A percentile compares a stretch with the other conserved stretches of the same genome.
Evolutionary conservation across 92 coral and sea anemone species (phyloP).

Genomic region (Micromussa lordhowensis): DNA sequence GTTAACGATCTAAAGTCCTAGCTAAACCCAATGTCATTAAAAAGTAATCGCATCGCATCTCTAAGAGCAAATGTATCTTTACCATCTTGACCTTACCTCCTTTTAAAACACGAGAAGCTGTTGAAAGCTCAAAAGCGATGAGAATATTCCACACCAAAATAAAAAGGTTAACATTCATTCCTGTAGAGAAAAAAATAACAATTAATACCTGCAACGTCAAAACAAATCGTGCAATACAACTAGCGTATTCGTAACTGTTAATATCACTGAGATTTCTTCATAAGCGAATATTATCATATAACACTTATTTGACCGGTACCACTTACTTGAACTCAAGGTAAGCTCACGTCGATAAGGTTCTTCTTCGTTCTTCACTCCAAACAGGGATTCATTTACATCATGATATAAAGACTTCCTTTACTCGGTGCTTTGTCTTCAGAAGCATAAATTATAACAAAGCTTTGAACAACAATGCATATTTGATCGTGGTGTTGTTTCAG

Average conservation of each 20-base stretch:
- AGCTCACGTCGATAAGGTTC: neutral
- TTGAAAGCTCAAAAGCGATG: neutral
- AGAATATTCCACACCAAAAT: conserved; percentile 28
- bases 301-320: neutral
- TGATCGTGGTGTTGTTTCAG: conserved; percentile 2
- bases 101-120: neutral
- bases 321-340: conserved; percentile 13
- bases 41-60: neutral
- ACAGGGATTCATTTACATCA: neutral
- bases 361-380: neutral
- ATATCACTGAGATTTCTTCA: neutral
- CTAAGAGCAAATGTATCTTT: neutral
- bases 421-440: conserved; percentile 23
- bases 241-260: neutral
- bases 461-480: conserved; percentile 38
- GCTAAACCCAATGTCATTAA: neutral
- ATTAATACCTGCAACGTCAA: neutral
- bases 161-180: conserved; percentile 27
- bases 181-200: neutral
- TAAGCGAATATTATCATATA: neutral
- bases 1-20: too few relatives aligned
- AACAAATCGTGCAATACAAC: conserved; percentile 1
- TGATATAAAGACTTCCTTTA: neutral
- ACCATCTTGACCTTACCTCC: conserved; percentile 48
- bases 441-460: neutral